Conservation (phyloP, 2,888 invertebrate species). For the Drosophila kuntzei region DNA sequence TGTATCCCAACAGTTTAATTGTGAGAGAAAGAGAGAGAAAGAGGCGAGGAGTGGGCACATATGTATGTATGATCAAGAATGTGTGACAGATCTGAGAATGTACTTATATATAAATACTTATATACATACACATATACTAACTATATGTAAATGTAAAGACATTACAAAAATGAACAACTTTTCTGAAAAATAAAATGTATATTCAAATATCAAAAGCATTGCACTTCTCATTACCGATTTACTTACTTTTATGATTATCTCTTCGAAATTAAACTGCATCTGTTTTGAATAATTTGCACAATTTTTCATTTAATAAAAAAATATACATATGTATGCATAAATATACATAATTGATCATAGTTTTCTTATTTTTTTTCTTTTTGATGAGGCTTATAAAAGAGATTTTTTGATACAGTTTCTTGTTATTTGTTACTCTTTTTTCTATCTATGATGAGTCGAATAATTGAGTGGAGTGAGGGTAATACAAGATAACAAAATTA, state of each 20-base stretch:
- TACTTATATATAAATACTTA: conserved; percentile 52
- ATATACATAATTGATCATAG: conserved; percentile 46
- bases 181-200: conserved; percentile 82
- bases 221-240: conserved; percentile 12
- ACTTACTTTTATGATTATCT: conserved; percentile 2
- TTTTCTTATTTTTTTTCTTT: conserved; percentile 15
- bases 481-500: conserved; percentile 25
- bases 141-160: conserved; percentile 71
- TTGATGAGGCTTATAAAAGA: conserved; percentile 37
- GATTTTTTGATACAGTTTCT: conserved; percentile 44
- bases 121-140: conserved; percentile 60
- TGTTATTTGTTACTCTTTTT: conserved; percentile 35
- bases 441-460: conserved; percentile 42
- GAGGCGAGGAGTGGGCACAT: conserved; percentile 9
- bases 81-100: conserved; percentile 26
- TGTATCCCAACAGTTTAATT: conserved; percentile 38
- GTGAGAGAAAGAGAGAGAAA: background rate
- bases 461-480: conserved; percentile 23
- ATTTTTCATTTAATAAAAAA: conserved; percentile 68
- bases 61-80: conserved; percentile 10
- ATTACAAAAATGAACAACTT: conserved; percentile 72
- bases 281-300: conserved; percentile 35
- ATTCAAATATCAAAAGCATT: conserved; percentile 68
- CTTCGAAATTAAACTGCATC: background rate
- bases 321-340: conserved; percentile 64